Evolutionary conservation across 1,140 invertebrate species (phyloP).

Genomic region (Spodoptera frugiperda): DNA sequence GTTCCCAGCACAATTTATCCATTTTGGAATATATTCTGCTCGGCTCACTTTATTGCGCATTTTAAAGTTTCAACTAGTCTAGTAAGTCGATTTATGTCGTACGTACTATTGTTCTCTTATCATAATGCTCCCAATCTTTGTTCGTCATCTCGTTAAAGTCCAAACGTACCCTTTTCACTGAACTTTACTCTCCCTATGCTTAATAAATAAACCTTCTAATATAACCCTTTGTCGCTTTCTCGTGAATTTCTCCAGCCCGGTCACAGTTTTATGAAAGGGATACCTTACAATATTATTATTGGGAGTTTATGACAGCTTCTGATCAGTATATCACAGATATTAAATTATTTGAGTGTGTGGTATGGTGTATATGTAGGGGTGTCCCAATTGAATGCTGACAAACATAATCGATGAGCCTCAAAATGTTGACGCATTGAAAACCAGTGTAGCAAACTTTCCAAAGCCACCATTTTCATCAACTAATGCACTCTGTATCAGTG

Average conservation of each 20-base stretch:
- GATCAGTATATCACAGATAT: not conserved
- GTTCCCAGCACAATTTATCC: slow-evolving; percentile 8
- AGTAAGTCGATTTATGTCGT: not conserved
- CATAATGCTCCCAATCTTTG: slow-evolving; percentile 1
- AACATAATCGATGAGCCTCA: not conserved
- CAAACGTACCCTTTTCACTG: slow-evolving; percentile 30
- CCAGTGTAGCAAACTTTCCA: not conserved
- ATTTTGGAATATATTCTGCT: slow-evolving; percentile 29
- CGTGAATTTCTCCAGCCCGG: slow-evolving; percentile 29
- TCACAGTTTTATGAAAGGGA: slow-evolving; percentile 35
- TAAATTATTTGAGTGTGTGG: not conserved
- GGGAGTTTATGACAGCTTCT: not conserved
- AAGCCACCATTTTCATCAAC: slow-evolving; percentile 6
- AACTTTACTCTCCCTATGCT: slow-evolving; percentile 35
- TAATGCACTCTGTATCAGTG: slow-evolving; percentile 51
- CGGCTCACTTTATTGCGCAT: slow-evolving; percentile 14
- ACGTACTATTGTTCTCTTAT: not conserved
- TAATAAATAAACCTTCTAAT: slow-evolving; percentile 43
- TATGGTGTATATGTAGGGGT: not conserved
- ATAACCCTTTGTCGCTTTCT: slow-evolving; percentile 38
- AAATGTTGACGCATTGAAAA: slow-evolving; percentile 14
- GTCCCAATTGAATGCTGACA: not conserved
- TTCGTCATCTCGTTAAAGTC: slow-evolving; percentile 6
- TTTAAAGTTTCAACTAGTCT: slow-evolving; percentile 30
- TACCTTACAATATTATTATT: slow-evolving; percentile 24